phyloP scores from a whole-genome alignment of 2,888 invertebrate species.

The Drosophila barbarae region DNA sequence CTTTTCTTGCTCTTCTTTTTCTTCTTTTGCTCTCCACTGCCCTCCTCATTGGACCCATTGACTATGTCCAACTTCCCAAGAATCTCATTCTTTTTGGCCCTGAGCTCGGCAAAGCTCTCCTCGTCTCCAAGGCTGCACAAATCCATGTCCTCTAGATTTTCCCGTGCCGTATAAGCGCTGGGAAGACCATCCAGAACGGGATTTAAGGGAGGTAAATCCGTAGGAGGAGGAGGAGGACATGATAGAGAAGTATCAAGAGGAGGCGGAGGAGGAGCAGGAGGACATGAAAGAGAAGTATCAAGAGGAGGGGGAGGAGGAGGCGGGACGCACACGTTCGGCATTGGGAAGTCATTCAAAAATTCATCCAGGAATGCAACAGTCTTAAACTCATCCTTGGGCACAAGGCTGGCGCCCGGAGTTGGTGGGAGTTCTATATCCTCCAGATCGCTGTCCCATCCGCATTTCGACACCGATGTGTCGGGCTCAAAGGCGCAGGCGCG shows the following conservation, averaged over 20 bases:
- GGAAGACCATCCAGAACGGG: constrained; percentile 2
- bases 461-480: background rate
- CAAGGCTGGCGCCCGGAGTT: constrained; percentile 2
- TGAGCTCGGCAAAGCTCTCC: background rate
- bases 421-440: constrained; percentile 3
- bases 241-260: background rate
- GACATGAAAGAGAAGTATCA: background rate
- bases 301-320: background rate
- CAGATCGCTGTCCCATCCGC: constrained; percentile 31
- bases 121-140: constrained; percentile 3
- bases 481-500: background rate
- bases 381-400: background rate
- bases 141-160: constrained; percentile 30
- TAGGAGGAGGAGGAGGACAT: background rate
- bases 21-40: background rate
- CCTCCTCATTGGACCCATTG: too few species aligned
- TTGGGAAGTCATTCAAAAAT: background rate
- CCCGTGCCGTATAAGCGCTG: constrained; percentile 5
- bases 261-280: background rate
- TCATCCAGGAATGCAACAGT: background rate
- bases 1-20: constrained; percentile 24
- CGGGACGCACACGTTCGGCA: background rate
- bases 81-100: background rate
- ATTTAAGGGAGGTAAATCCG: background rate
- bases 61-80: background rate